Evolutionary conservation across 2,113 vertebrate genomes (phyloP), one percentile per base, ranked within the genome.

Genomic region (Pagrus major): DNA sequence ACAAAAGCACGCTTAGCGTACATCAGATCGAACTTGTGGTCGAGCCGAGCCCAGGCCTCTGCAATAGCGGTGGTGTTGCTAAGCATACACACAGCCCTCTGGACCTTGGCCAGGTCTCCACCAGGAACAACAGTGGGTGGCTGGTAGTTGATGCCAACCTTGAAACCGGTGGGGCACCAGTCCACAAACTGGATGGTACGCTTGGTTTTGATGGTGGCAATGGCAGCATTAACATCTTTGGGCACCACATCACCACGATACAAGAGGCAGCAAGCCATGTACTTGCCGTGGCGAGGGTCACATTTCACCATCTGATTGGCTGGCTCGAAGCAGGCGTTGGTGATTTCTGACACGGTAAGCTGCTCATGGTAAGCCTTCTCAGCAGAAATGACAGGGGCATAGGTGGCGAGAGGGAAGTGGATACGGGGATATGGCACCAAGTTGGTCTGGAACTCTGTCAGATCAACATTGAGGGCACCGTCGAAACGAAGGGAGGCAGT

Each of bases 371-470:
- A 60, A 59, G 56, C 56, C 11, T 59, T 59, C 56, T 59, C 56
- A n/a, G 55, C 55, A 2, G 55, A 58, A 33, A 60, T 60, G 12
- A 60, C 58, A 15, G 58, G 58, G 58, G 58, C 58, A 15, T 60
- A 60, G 10, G 58, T 60, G 58, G 58, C 58, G 10, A 60, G 58
- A 39, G 58, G 58, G 58, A 60, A 60, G 58, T 60, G 58, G 58
- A 60, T 60, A 60, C 58, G 58, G 33, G 58, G 58, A 60, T 60
- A 60, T 60, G 33, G 58, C 58, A 93, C 94, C 90, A 86, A 84
- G 88, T 94, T 94, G 91, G 93, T 95, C 94, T 97, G 97, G 91
- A 97, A 97, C 81, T 97, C 97, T 0, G 96, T 97, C 71, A 97
- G 94, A 39, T 55, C 52, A 55, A 55, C 52, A 55, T 55, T 55